These are phyloP conservation scores for Metopolophium dirhodum DNA, from an alignment of 1,140 invertebrate genomes.

Conservation along the genomic window DNA sequence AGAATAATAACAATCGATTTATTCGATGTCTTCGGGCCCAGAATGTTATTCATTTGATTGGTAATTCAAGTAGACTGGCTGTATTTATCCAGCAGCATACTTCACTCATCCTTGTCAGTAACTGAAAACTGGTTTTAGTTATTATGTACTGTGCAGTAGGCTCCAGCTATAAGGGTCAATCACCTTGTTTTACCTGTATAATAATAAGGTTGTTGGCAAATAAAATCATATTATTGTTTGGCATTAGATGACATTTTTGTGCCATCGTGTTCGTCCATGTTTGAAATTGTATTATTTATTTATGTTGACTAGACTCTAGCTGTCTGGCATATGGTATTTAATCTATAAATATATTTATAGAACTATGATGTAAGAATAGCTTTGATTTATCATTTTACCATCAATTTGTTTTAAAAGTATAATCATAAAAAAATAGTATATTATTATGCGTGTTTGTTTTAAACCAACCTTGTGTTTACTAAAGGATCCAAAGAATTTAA, in stretches of 20 bases:
- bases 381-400: background rate
- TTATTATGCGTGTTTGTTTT: background rate
- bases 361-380: background rate
- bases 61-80: slow-evolving; percentile 33
- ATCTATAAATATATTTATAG: slow-evolving; percentile 6
- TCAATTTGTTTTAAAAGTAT: background rate
- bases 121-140: slow-evolving; percentile 52
- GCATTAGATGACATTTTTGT: slow-evolving; percentile 1
- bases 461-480: background rate
- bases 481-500: background rate
- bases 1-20: slow-evolving; percentile 33
- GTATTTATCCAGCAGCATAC: slow-evolving; percentile 36
- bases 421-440: background rate
- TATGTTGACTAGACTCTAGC: background rate
- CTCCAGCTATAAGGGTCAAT: slow-evolving; percentile 44
- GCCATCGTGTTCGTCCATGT: background rate
- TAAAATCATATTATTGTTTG: slow-evolving; percentile 35
- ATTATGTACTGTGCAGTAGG: slow-evolving; percentile 32
- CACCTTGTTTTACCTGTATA: slow-evolving; percentile 49
- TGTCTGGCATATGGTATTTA: background rate
- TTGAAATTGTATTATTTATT: slow-evolving; percentile 24
- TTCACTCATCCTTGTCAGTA: slow-evolving; percentile 43
- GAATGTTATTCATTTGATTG: slow-evolving; percentile 34
- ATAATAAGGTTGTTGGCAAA: slow-evolving; percentile 50
- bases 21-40: background rate